Base-by-base conservation (phyloP, 2,113 vertebrate genomes). In the Xiphophorus hellerii region DNA sequence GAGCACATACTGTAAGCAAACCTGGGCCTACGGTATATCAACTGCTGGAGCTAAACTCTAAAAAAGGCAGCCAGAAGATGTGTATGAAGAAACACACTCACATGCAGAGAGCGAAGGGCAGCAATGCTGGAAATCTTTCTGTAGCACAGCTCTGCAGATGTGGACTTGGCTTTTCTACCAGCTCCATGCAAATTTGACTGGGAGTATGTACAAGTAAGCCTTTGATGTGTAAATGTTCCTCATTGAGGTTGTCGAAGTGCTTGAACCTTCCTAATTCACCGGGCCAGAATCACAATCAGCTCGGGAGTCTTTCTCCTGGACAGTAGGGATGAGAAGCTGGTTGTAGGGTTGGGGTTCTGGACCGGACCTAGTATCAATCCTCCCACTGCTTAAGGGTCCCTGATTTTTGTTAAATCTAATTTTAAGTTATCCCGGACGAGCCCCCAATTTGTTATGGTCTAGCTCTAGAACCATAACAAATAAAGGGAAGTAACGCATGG, bases 1-100 rank as follows among this genome's bases (percentile, higher is more conserved):
- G 68, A 62, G 83, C 66, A n/a, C 29, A 17, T 83, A 78, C 66
- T 83, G 82, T 88, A 86, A 84, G 85, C 85, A 88, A 67, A 44
- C 70, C 76, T 75, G 69, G 67, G 22, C 61, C 35, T 73, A 67
- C 44, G 12, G 71, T 84, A 84, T 78, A 86, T 89, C 89, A 87
- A 62, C 71, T 13, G 64, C 64, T 67, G 75, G 31, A 73, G 66
- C 69, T 62, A 75, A 84, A 76, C 66, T 37, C 63, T 60, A 71
- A 70, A 78, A 75, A 65, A 64, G 62, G 78, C 22, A 62, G 31
- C 31, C 39, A 63, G 62, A 13, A 70, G 29, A 76, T 28, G 78
- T 15, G 39, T 61, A 73, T 17, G 22, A 22, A 54, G 51, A n/a
- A 54, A 70, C 67, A 48, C 42, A 58, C 0, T 13, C 11, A 44